These are phyloP conservation scores for Tinea trinotella DNA, from an alignment of 2,888 invertebrate species.

Conservation along the genomic window DNA sequence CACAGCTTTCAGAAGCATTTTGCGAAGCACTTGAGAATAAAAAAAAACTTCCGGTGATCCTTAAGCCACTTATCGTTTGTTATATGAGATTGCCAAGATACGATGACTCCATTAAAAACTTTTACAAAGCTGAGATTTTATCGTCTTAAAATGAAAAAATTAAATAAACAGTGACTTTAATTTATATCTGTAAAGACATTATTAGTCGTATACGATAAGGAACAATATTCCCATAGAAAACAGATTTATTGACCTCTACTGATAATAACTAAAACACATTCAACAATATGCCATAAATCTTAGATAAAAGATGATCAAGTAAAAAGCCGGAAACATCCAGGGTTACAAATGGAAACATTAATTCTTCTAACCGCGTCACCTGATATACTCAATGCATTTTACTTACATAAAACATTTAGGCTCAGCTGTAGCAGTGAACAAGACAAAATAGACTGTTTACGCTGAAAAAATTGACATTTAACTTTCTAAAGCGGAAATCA, in stretches of 20 bases:
- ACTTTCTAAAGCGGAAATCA: conserved; percentile 13
- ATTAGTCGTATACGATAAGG: conserved; percentile 3
- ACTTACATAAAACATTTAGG: conserved; percentile 2
- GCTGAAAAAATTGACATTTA: neutral
- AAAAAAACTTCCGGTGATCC: conserved; percentile 55
- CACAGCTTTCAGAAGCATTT: conserved; percentile 52
- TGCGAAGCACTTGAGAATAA: conserved; percentile 54
- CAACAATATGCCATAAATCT: conserved; percentile 14
- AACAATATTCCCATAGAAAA: neutral
- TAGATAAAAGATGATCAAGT: conserved; percentile 24
- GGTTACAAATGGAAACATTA: conserved; percentile 59
- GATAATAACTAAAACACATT: conserved; percentile 6
- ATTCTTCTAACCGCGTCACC: conserved; percentile 51
- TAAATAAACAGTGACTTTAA: neutral
- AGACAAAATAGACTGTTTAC: neutral
- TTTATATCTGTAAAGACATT: neutral
- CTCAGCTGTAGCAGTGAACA: neutral
- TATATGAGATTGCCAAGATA: conserved; percentile 4
- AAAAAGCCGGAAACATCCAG: conserved; percentile 53
- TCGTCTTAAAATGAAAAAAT: neutral
- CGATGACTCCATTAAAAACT: conserved; percentile 14
- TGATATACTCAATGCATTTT: conserved; percentile 37
- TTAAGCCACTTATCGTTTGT: conserved; percentile 36
- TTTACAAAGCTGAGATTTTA: neutral
- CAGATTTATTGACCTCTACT: conserved; percentile 14